These are phyloP conservation scores for Orgyia antiqua DNA, from an alignment of 2,888 invertebrate genomes.

Conservation along the genomic window DNA sequence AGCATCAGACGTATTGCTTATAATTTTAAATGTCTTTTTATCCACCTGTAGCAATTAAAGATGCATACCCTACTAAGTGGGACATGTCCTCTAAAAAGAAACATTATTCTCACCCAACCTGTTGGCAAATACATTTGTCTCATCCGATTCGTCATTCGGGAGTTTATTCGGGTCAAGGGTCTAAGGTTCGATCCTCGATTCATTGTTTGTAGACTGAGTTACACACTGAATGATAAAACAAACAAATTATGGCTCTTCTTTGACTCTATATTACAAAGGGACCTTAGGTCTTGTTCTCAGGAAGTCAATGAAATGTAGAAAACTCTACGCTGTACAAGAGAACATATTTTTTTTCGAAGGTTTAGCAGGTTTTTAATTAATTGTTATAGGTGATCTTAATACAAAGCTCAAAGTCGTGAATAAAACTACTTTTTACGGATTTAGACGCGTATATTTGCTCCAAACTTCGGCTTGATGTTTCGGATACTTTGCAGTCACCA, in stretches of 20 bases:
- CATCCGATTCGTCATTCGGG: slow-evolving; percentile 22
- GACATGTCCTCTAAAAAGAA: slow-evolving; percentile 19
- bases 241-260: slow-evolving; percentile 20
- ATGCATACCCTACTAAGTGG: slow-evolving; percentile 1
- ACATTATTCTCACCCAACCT: slow-evolving; percentile 37
- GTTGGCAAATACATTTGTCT: slow-evolving; percentile 29
- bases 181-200: slow-evolving; percentile 9
- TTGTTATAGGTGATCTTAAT: too few relatives aligned
- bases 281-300: background rate
- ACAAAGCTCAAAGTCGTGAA: too few relatives aligned
- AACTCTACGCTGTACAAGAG: too few relatives aligned
- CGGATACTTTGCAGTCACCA: too few relatives aligned
- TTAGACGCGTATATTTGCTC: too few relatives aligned
- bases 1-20: too few relatives aligned
- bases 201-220: slow-evolving; percentile 16
- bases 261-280: slow-evolving; percentile 16
- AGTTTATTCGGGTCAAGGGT: slow-evolving; percentile 41
- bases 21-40: too few relatives aligned
- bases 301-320: background rate
- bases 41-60: too few relatives aligned
- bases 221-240: slow-evolving; percentile 12
- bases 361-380: too few relatives aligned
- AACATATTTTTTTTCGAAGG: too few relatives aligned
- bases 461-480: too few relatives aligned
- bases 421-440: too few relatives aligned